Base-by-base conservation (phyloP, 2,888 invertebrate species). In the Epistrophe eligans region DNA sequence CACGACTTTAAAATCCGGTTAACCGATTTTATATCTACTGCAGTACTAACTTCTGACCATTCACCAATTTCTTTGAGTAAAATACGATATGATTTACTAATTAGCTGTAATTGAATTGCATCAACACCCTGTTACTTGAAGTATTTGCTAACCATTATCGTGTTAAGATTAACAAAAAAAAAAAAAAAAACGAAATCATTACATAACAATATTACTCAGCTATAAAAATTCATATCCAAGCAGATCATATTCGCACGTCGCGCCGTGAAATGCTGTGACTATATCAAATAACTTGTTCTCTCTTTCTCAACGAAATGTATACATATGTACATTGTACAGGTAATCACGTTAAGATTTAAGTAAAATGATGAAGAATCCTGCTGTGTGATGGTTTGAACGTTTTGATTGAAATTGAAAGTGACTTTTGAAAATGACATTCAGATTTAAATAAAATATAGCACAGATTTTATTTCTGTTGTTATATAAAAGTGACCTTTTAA, bases 261-360 rank as follows among this genome's bases (percentile, higher is more conserved):
- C 50, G 43, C 8, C 15, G 45, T 76, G 52, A 70, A 50, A 55
- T 55, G 48, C n/a, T 38, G 19, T 32, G 62, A 45, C 28, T 70
- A 70, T 62, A 70, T 62, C 55, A 52, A 38, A 77, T 60, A 81
- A 81, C 81, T 77, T 48, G 81, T 77, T 81, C 57, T 48, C 19
- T 15, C 35, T 35, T 43, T 35, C 17, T 43, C 7, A 19, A 72
- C 35, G 67, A 55, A 45, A 66, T 24, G 32, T 32, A 32, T 24
- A n/a, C n/a, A 3, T 24, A 24, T 1, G 24, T 24, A 24, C 1
- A 24, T n/a, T n/a, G n/a, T n/a, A n/a, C n/a, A n/a, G 5, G 48
- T 48, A 48, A 66, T 66, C 9, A 35, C 66, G n/a, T 48, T 19
- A 32, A 48, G 66, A 66, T 35, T 48, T 6, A 17, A 13, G 19